Conservation (phyloP, 2,797 vertebrate species). For the Tamandua tetradactyla region DNA sequence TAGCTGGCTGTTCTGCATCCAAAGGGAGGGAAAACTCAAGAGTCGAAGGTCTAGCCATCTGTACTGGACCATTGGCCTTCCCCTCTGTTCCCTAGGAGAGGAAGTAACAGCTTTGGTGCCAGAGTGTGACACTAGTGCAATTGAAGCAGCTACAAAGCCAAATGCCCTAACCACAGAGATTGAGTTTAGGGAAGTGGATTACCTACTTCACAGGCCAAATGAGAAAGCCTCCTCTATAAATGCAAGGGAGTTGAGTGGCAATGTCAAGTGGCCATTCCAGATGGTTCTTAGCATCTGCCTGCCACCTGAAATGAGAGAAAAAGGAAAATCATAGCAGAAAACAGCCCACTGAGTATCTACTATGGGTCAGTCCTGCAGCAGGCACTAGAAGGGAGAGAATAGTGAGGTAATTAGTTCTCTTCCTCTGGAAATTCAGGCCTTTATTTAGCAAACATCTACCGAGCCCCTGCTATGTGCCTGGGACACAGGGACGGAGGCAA, state of each 20-base stretch:
- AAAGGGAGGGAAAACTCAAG: not conserved
- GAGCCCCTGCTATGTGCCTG: not conserved
- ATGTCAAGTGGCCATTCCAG: not conserved
- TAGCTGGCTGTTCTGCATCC: not conserved
- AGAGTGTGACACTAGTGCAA: accelerated
- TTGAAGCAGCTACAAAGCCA: not conserved
- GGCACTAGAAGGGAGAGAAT: not conserved
- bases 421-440: not conserved
- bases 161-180: too few relatives aligned
- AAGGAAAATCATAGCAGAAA: not conserved
- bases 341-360: not conserved
- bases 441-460: not conserved
- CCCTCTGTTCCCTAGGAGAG: too few relatives aligned
- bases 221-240: not conserved
- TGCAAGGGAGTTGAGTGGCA: not conserved
- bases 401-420: not conserved
- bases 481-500: not conserved
- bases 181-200: not conserved
- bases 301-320: not conserved
- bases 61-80: not conserved
- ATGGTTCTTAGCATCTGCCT: not conserved
- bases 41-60: not conserved
- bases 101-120: not conserved
- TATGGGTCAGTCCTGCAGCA: accelerated
- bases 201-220: accelerated